Conservation (phyloP, 2,797 vertebrate genomes). For the Gastrophryne carolinensis region DNA sequence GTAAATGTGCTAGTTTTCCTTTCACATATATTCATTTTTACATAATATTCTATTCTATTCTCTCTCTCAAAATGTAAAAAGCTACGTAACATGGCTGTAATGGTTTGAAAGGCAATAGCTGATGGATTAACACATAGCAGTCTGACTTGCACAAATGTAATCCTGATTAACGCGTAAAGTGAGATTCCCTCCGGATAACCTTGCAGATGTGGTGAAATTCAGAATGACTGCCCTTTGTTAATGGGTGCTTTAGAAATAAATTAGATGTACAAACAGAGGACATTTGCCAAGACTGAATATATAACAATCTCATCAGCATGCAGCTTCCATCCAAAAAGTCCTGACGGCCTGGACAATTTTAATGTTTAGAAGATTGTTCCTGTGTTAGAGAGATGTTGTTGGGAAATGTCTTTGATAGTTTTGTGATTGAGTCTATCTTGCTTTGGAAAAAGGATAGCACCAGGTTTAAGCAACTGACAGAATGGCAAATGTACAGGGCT, state of each 20-base stretch:
- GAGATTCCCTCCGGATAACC: slow-evolving; percentile 44
- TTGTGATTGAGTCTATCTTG: slow-evolving; percentile 64
- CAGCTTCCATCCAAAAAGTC: slow-evolving; percentile 63
- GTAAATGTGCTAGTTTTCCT: too few relatives aligned
- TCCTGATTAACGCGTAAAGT: slow-evolving; percentile 28
- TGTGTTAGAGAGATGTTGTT: slow-evolving; percentile 60
- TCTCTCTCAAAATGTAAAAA: too few relatives aligned
- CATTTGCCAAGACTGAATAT: slow-evolving; percentile 62
- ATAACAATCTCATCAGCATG: slow-evolving; percentile 66
- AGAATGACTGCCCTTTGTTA: slow-evolving; percentile 61
- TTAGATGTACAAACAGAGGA: slow-evolving; percentile 69
- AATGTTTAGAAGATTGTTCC: slow-evolving; percentile 62
- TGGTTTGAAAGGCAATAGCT: background rate
- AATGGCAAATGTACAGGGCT: slow-evolving; percentile 61
- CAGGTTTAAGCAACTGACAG: slow-evolving; percentile 61
- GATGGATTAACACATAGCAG: slow-evolving; percentile 5
- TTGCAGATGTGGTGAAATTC: slow-evolving; percentile 60
- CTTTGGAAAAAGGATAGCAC: slow-evolving; percentile 58
- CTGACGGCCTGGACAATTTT: slow-evolving; percentile 58
- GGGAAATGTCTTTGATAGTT: slow-evolving; percentile 70
- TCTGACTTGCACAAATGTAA: slow-evolving; percentile 6
- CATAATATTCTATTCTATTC: too few relatives aligned
- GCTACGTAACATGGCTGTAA: too few relatives aligned
- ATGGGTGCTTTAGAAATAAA: slow-evolving; percentile 65
- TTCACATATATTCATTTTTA: too few relatives aligned